phyloP scores from a whole-genome alignment of 1,140 invertebrate species.

The Cherax quadricarinatus region DNA sequence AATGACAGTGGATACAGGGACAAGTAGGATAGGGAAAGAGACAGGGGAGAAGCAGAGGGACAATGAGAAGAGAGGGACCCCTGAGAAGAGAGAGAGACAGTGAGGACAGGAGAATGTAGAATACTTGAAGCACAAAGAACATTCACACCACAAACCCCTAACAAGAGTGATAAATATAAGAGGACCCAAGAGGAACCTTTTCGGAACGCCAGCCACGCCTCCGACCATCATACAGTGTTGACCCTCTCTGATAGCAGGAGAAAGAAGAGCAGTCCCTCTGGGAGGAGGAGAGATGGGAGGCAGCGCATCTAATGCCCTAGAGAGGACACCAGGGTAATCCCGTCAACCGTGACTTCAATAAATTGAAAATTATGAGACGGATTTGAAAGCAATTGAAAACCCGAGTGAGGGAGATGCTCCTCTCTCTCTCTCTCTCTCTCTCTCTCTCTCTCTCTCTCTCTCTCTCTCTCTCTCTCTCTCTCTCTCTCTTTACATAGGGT shows the following conservation, averaged over 20 bases:
- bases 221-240: neutral
- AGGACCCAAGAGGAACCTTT: neutral
- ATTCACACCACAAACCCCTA: too few species aligned
- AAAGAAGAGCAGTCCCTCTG: neutral
- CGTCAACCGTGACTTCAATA: conserved; percentile 68
- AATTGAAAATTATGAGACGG: conserved; percentile 70
- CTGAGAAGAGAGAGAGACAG: neutral
- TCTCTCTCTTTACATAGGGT: too few species aligned
- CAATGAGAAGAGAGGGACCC: neutral
- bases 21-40: too few species aligned
- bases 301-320: conserved; percentile 45
- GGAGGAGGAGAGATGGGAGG: neutral
- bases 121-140: neutral
- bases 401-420: neutral
- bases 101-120: neutral
- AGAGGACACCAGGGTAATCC: conserved; percentile 60
- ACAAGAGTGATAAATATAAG: too few species aligned
- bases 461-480: neutral
- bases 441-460: neutral
- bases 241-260: neutral
- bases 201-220: neutral
- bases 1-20: too few species aligned
- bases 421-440: too few species aligned
- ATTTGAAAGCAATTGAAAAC: conserved; percentile 70
- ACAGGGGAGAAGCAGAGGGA: neutral